Conservation (phyloP, 2,113 vertebrate species). For the Gyps fulvus region DNA sequence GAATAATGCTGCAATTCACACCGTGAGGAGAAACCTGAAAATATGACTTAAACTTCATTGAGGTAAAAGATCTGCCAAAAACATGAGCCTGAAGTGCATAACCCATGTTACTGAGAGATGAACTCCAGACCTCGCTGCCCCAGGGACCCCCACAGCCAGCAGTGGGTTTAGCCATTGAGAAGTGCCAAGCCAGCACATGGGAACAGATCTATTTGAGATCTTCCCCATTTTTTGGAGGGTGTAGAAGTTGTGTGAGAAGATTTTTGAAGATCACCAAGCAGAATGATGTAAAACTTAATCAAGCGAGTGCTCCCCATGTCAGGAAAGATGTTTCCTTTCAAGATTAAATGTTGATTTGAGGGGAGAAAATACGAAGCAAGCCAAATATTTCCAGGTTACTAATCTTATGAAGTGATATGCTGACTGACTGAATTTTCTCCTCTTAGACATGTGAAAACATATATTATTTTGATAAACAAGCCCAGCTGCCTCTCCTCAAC, state of each 20-base stretch:
- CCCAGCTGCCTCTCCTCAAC: background rate
- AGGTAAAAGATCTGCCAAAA: background rate
- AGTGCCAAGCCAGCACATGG: background rate
- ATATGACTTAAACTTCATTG: background rate
- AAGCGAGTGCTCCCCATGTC: background rate
- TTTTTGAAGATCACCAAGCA: background rate
- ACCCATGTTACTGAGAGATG: rapidly evolving
- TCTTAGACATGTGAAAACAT: background rate
- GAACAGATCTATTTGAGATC: background rate
- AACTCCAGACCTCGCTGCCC: background rate
- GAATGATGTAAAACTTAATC: background rate
- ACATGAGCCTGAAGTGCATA: background rate
- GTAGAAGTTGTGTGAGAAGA: background rate
- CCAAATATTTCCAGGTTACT: background rate
- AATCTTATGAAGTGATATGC: too few species aligned
- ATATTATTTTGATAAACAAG: background rate
- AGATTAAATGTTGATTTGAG: background rate
- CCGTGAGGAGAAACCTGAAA: background rate
- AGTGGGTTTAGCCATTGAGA: background rate
- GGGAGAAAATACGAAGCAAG: background rate
- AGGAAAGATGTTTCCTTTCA: background rate
- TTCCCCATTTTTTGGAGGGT: rapidly evolving
- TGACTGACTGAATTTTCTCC: background rate
- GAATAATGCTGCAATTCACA: background rate
- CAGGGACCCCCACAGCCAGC: background rate